These are phyloP conservation scores for Leptinotarsa haldemani DNA, from an alignment of 2,888 invertebrate species.

Conservation along the genomic window DNA sequence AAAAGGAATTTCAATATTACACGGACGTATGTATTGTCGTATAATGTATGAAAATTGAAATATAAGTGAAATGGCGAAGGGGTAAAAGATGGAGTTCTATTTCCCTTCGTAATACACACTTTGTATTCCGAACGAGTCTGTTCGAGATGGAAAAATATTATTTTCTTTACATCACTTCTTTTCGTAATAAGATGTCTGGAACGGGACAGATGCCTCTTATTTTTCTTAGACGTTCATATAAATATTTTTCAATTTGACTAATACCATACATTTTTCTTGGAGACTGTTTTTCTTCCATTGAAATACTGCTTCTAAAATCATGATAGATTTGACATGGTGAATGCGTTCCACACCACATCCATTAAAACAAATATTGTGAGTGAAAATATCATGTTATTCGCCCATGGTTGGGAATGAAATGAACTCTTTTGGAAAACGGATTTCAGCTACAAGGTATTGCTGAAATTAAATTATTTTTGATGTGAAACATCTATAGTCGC, in stretches of 20 bases:
- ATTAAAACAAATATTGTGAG: neutral
- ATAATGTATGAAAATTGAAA: constrained; percentile 63
- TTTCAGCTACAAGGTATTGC: too few species aligned
- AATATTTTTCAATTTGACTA: constrained; percentile 46
- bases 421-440: too few species aligned
- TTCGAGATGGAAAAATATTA: constrained; percentile 64
- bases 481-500: too few species aligned
- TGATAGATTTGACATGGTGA: constrained; percentile 4
- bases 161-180: constrained; percentile 63
- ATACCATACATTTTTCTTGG: constrained; percentile 34
- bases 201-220: constrained; percentile 51
- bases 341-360: neutral
- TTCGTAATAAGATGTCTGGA: constrained; percentile 60
- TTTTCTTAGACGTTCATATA: constrained; percentile 43
- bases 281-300: constrained; percentile 11
- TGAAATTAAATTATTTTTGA: too few species aligned
- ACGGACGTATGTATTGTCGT: constrained; percentile 52
- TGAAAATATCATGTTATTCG: too few species aligned
- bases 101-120: constrained; percentile 63
- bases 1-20: constrained; percentile 57
- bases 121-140: constrained; percentile 63
- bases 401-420: too few species aligned
- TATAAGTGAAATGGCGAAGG: constrained; percentile 59
- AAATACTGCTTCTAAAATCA: constrained; percentile 8
- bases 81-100: constrained; percentile 58